A percentile compares a stretch with the other conserved stretches of the same genome.
Conservation (phyloP, 2,113 vertebrate genomes). For the Cyrtonyx montezumae region DNA sequence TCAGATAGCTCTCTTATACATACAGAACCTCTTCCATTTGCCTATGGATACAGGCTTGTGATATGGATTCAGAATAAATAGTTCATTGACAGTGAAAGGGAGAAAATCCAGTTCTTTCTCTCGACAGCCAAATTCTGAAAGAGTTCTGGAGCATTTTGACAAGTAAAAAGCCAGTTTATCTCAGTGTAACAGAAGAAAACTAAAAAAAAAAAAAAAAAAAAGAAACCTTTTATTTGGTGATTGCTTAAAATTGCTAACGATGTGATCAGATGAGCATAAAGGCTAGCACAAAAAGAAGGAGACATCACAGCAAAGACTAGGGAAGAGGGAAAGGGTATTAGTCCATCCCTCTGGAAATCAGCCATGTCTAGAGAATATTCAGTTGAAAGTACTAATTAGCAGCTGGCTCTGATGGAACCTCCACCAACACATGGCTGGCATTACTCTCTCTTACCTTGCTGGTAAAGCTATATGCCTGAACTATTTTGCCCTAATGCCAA, state of each 20-base stretch:
- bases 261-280: fast-evolving
- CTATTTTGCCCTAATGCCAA: background rate
- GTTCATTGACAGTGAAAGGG: background rate
- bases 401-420: background rate
- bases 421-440: background rate
- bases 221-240: background rate
- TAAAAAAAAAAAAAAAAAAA: background rate
- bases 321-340: background rate
- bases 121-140: background rate
- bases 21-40: background rate
- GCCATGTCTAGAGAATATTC: background rate
- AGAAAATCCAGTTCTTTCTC: background rate
- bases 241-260: background rate
- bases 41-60: background rate
- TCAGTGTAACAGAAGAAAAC: background rate
- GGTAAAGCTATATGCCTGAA: background rate
- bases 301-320: background rate
- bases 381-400: background rate
- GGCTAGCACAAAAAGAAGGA: background rate
- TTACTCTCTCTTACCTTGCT: background rate
- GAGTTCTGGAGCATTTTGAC: background rate
- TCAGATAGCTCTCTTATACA: background rate
- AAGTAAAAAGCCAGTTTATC: background rate
- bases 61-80: background rate
- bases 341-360: background rate